Base-by-base conservation (phyloP, 2,797 vertebrate genomes). In the Podarcis siculus region DNA sequence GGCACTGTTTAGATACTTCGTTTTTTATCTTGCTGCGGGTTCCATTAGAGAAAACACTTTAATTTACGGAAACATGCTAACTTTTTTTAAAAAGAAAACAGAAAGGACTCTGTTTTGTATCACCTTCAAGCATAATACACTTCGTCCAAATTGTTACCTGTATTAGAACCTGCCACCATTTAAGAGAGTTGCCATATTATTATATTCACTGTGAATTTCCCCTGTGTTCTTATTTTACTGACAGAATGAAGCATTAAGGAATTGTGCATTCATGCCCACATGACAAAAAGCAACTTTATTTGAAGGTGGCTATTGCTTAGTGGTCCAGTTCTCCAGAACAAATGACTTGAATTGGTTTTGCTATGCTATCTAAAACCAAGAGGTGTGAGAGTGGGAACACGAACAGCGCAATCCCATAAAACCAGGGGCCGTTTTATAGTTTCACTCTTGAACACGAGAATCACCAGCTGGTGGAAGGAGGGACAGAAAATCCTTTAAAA, bases 21-120 rank as follows among this genome's bases (percentile, higher is more conserved):
- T 85, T 83, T 83, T 95, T 92, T 91, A 80, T 77, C 83, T 83
- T 8, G 32, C 30, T 35, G 13, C 25, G 39, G 67, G 9, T 12
- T 4, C 55, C 66, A 9, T 72, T 13, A 35, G 12, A 32, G 15
- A 21, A 23, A 19, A 19, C 3, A 0, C 0, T 21, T 15, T 8
- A 7, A 3, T 37, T 76, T 25, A 35, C 1, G 25, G 19, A 32
- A 23, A 3, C 27, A n/a, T 2, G 23, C 21, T 7, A 35, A 5
- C 5, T 9, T 21, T 3, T 2, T 7, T 4, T 9, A 12, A 49
- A 3, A 1, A 4, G 5, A 61, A 32, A 71, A 32, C 30, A 32
- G 2, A 42, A 67, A 15, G 2, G 12, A 10, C 80, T 7, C 2
- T 1, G 10, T 8, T 73, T 58, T 49, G 42, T 8, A 3, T 67